phyloP scores from a whole-genome alignment of 2,888 invertebrate species.

The Philonicus albiceps region DNA sequence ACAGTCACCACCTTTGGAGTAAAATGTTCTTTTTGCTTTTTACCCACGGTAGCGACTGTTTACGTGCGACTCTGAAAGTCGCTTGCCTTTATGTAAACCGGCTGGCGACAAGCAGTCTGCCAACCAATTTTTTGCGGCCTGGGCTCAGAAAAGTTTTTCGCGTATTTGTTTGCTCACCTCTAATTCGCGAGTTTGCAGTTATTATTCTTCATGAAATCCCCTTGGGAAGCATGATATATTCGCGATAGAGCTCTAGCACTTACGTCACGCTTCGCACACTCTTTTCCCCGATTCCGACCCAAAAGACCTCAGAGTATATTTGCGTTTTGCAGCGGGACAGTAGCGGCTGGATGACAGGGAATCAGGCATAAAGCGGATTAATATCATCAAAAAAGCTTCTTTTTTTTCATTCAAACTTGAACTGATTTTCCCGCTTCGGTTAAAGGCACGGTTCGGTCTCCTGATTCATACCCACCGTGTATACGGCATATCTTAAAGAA shows the following conservation, averaged over 20 bases:
- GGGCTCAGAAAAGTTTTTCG: not conserved
- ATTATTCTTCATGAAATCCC: not conserved
- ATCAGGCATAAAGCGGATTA: not conserved
- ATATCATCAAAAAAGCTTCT: not conserved
- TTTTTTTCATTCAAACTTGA: slow-evolving; percentile 24
- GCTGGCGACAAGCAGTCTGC: slow-evolving; percentile 29
- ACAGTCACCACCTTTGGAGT: not conserved
- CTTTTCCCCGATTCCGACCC: too few species aligned
- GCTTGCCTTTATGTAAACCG: not conserved
- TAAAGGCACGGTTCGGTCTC: not conserved
- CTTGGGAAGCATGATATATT: not conserved
- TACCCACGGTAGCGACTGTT: not conserved
- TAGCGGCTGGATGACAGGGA: not conserved
- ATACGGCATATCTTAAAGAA: not conserved
- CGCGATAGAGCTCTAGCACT: not conserved
- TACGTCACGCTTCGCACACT: not conserved
- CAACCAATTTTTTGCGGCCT: not conserved
- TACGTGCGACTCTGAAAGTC: not conserved
- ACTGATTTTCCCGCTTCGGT: not conserved
- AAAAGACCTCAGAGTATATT: not conserved
- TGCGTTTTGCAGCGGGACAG: not conserved
- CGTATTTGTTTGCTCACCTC: not conserved
- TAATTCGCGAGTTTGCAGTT: not conserved
- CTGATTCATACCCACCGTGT: not conserved
- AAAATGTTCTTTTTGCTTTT: not conserved